Percentiles rank a stretch among this genome's conserved stretches.
Conservation (phyloP, 35 echinoderm and acorn worm genomes). For the Ptychodera flava region DNA sequence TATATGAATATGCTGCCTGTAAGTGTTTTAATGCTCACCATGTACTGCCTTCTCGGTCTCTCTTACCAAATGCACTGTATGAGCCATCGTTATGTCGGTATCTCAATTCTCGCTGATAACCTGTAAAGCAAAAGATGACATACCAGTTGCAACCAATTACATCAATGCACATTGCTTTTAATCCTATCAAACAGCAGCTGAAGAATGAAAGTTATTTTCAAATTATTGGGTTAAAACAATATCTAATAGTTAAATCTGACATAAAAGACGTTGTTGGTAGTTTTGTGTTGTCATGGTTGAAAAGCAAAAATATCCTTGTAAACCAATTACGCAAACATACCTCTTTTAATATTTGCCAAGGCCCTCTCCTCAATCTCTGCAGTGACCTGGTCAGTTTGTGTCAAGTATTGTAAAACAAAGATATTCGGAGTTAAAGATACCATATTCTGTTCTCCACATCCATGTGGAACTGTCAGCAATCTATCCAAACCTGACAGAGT, state of each 20-base stretch:
- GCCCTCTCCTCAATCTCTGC: conserved; percentile 36
- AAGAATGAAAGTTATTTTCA: not conserved
- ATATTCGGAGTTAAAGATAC: conserved; percentile 76
- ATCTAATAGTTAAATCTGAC: not conserved
- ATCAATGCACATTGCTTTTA: not conserved
- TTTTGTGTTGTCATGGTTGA: not conserved
- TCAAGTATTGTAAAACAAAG: conserved; percentile 68
- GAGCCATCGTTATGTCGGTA: conserved; percentile 70
- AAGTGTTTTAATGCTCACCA: no score
- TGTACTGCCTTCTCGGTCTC: conserved; percentile 60
- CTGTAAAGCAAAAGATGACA: conserved; percentile 11
- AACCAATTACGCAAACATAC: no score
- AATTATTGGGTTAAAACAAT: not conserved
- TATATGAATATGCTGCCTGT: no score
- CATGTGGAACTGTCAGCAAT: conserved; percentile 60
- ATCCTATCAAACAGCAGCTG: no score
- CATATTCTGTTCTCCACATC: conserved; percentile 99
- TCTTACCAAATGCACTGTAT: conserved; percentile 79
- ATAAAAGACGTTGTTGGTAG: not conserved
- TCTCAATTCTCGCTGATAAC: conserved; percentile 91
- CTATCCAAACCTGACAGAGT: conserved; percentile 53
- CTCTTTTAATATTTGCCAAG: not conserved
- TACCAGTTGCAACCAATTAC: not conserved
- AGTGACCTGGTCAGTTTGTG: conserved; percentile 28
- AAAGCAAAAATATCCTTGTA: no score